Evolutionary conservation across 2,888 invertebrate species (phyloP).

Genomic region (Dasysyrphus tricinctus): DNA sequence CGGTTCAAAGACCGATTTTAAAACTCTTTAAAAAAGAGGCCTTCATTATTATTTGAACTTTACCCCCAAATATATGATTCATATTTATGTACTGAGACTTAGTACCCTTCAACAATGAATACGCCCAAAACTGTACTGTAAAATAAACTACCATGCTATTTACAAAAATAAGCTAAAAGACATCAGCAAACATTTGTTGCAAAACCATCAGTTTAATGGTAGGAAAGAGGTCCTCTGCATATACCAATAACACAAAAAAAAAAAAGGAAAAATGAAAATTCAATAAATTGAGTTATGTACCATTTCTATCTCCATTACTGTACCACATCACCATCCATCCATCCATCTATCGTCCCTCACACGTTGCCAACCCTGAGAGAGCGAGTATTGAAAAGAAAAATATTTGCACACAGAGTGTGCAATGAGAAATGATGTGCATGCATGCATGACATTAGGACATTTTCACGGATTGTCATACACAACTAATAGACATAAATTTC

Average conservation of each 20-base stretch:
- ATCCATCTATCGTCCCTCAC: conserved; percentile 38
- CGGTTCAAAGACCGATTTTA: neutral
- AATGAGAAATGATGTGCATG: conserved; percentile 71
- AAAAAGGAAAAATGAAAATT: neutral
- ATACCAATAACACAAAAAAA: neutral
- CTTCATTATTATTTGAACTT: neutral
- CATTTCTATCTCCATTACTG: conserved; percentile 61
- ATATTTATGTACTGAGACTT: neutral
- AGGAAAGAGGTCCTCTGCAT: neutral
- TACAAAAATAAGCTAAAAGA: neutral
- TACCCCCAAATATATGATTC: neutral
- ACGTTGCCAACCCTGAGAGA: conserved; percentile 37
- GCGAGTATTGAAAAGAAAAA: conserved; percentile 52
- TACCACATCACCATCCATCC: conserved; percentile 32
- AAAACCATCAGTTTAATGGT: conserved; percentile 21
- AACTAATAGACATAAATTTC: conserved; percentile 73
- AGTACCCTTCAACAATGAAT: neutral
- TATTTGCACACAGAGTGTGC: conserved; percentile 65
- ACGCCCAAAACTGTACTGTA: conserved; percentile 9
- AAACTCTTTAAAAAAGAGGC: neutral
- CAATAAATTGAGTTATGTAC: conserved; percentile 41
- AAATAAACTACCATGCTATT: neutral
- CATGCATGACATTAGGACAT: conserved; percentile 75
- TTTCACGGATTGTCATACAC: conserved; percentile 73
- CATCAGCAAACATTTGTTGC: conserved; percentile 6